Conservation (phyloP, 1,140 invertebrate genomes). For the Drosophila bifasciata region DNA sequence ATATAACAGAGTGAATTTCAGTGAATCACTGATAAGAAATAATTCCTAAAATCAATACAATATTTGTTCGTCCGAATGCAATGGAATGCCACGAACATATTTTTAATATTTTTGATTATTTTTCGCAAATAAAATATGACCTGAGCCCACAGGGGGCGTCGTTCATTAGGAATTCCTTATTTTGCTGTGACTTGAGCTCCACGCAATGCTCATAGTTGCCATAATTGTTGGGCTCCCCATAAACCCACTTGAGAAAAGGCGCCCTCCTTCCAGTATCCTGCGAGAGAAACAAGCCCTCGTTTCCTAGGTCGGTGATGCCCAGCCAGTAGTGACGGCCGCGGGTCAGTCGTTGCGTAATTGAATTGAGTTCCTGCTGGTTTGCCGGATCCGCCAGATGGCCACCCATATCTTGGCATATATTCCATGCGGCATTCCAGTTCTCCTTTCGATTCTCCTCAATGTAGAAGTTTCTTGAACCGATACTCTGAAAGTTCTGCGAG, state of each 20-base stretch:
- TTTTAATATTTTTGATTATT: background rate
- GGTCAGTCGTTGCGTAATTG: background rate
- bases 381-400: background rate
- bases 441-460: background rate
- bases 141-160: background rate
- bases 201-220: background rate
- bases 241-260: background rate
- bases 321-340: constrained; percentile 4
- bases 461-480: background rate
- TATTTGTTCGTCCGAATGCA: too few species aligned
- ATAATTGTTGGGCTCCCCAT: too few species aligned
- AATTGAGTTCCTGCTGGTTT: background rate
- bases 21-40: too few species aligned
- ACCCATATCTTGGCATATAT: background rate
- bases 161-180: background rate
- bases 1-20: too few species aligned
- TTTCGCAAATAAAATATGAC: constrained; percentile 2
- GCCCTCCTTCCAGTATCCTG: background rate
- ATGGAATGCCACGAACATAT: background rate
- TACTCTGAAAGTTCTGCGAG: background rate
- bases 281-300: background rate
- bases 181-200: background rate
- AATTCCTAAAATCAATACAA: too few species aligned
- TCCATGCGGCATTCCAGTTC: background rate
- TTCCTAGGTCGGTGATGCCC: background rate